Percentiles rank a stretch among this genome's conserved stretches.
Conservation (phyloP, 1,140 invertebrate genomes). For the Rhagoletis pomonella region DNA sequence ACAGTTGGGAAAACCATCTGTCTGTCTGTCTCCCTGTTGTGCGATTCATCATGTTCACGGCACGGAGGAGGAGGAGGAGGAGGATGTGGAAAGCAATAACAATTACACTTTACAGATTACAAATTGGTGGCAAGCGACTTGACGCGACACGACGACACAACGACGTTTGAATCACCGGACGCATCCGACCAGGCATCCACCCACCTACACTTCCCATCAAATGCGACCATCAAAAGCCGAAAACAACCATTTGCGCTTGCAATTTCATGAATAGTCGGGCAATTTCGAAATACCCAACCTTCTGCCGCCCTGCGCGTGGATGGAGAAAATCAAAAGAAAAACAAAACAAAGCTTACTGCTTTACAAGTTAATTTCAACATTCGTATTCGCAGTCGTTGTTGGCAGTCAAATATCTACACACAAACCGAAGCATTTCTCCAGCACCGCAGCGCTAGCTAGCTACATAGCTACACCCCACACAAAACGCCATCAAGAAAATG, state of each 20-base stretch:
- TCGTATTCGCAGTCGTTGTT: neutral
- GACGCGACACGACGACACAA: neutral
- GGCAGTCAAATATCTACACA: neutral
- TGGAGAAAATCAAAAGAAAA: constrained; percentile 5
- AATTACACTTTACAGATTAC: constrained; percentile 50
- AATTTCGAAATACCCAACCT: neutral
- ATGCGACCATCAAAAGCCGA: neutral
- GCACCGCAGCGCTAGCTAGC: neutral
- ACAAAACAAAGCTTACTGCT: neutral
- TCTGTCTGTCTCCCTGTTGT: too few species aligned
- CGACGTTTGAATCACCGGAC: neutral
- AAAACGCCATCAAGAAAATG: constrained; percentile 30
- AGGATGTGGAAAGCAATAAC: constrained; percentile 21
- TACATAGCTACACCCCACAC: neutral
- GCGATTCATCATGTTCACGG: neutral
- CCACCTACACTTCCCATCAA: neutral
- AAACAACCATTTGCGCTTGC: constrained; percentile 14
- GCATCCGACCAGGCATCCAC: neutral
- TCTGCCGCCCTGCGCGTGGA: neutral
- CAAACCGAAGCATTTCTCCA: neutral
- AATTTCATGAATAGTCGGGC: constrained; percentile 38
- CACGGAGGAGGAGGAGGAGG: neutral
- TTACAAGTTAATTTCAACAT: constrained; percentile 43
- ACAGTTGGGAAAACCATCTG: neutral
- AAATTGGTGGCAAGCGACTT: constrained; percentile 40